Evolutionary conservation across 30 jellyfish, hydroid and myxozoan genomes (phyloP).

Genomic region (Aurelia sp.): DNA sequence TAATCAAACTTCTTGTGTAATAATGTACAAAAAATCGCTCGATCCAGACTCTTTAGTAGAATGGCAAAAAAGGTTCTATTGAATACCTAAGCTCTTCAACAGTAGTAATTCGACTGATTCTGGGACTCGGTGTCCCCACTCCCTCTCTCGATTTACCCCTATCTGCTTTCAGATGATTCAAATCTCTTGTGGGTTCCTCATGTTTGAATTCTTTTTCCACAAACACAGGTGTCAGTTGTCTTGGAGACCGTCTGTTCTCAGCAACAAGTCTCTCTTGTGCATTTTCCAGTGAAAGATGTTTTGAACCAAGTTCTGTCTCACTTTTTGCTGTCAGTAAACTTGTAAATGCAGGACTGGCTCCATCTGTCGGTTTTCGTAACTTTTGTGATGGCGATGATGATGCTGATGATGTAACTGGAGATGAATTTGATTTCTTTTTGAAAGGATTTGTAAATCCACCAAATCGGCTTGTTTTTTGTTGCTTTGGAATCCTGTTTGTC

Average conservation of each 20-base stretch:
- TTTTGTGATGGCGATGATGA: conserved; percentile 1
- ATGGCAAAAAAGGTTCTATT: no score
- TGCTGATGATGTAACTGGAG: conserved; percentile 13
- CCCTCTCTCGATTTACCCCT: not conserved
- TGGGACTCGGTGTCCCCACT: conserved; percentile 22
- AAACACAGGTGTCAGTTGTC: conserved; percentile 17
- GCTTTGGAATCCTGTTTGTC: conserved; percentile 6
- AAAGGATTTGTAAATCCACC: conserved; percentile 60
- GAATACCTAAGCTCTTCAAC: conserved; percentile 45
- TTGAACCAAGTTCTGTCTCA: not conserved
- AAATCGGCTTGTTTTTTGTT: conserved; percentile 45
- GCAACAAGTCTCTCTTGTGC: conserved; percentile 50
- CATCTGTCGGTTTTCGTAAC: no score
- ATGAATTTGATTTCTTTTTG: conserved; percentile 31
- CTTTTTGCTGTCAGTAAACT: no score
- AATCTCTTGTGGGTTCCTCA: not conserved
- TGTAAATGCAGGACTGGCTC: no score
- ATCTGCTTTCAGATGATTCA: not conserved
- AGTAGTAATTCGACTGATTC: not conserved
- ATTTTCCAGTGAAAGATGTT: conserved; percentile 47
- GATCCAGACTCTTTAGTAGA: no score
- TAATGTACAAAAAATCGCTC: no score
- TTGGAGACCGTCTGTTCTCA: conserved; percentile 52
- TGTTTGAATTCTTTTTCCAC: not conserved
- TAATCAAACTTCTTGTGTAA: no score